Evolutionary conservation across 2,113 vertebrate species (phyloP).

Genomic region (Coptodon bakossiorum): DNA sequence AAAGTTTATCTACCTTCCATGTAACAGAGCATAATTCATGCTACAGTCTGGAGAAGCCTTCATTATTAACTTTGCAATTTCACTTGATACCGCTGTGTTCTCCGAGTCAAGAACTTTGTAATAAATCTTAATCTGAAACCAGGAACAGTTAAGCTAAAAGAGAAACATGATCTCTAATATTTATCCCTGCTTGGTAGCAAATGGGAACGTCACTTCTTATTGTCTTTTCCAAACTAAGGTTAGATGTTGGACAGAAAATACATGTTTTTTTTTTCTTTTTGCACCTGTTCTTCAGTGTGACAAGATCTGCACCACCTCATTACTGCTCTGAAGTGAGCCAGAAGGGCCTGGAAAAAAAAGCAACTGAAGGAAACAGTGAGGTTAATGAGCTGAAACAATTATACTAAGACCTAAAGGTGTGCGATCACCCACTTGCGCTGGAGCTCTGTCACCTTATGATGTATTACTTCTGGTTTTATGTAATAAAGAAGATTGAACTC

Average conservation of each 20-base stretch:
- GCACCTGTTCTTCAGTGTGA: not conserved
- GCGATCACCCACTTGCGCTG: not conserved
- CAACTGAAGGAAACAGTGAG: not conserved
- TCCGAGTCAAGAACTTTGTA: not conserved
- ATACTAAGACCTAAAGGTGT: not conserved
- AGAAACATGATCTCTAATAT: not conserved
- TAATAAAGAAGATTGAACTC: not conserved
- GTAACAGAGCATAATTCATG: conserved; percentile 6
- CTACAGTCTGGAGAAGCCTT: not conserved
- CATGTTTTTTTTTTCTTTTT: not conserved
- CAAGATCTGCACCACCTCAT: not conserved
- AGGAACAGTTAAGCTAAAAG: not conserved
- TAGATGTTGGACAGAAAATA: not conserved
- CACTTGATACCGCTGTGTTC: not conserved
- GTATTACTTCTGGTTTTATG: not conserved
- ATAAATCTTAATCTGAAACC: not conserved
- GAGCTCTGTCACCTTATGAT: not conserved
- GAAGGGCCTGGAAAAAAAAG: not conserved
- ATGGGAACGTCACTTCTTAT: not conserved
- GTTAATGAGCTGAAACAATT: not conserved
- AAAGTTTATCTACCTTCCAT: not conserved
- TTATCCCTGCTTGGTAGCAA: not conserved
- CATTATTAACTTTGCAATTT: not conserved
- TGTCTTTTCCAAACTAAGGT: not conserved
- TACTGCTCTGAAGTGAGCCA: not conserved